Conservation (phyloP, 2,113 vertebrate genomes). For the Burhinus bistriatus region DNA sequence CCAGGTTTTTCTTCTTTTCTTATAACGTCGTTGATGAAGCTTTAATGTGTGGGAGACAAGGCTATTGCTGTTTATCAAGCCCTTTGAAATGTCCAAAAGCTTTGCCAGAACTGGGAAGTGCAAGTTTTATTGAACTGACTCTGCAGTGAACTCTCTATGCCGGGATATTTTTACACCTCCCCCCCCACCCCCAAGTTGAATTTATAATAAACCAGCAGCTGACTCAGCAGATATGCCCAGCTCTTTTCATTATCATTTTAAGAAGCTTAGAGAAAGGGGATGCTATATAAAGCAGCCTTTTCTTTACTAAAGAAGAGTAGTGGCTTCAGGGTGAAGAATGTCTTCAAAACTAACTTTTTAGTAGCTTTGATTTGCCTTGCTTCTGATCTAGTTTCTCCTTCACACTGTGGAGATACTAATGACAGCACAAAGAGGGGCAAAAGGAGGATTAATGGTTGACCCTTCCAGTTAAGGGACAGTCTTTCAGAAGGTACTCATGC, state of each 20-base stretch:
- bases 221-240: conserved; percentile 26
- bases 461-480: not conserved
- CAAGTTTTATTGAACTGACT: conserved; percentile 66
- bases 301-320: not conserved
- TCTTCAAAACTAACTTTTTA: not conserved
- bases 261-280: not conserved
- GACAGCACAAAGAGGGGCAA: not conserved
- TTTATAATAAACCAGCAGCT: conserved; percentile 22
- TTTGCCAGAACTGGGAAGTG: conserved; percentile 46
- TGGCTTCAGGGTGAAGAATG: not conserved
- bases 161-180: not conserved
- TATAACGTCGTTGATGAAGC: conserved; percentile 45
- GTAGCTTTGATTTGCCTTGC: not conserved
- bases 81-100: conserved; percentile 72
- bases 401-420: not conserved
- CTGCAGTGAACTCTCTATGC: conserved; percentile 48
- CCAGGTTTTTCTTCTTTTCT: conserved; percentile 67
- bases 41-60: conserved; percentile 73
- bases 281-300: not conserved
- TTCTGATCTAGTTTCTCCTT: not conserved
- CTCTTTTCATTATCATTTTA: not conserved
- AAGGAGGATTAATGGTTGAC: not conserved
- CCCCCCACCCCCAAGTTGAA: not conserved
- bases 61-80: conserved; percentile 75
- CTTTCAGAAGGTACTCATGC: not conserved